These are phyloP conservation scores for Lepidurus arcticus DNA, from an alignment of 1,140 invertebrate genomes.

Conservation along the genomic window DNA sequence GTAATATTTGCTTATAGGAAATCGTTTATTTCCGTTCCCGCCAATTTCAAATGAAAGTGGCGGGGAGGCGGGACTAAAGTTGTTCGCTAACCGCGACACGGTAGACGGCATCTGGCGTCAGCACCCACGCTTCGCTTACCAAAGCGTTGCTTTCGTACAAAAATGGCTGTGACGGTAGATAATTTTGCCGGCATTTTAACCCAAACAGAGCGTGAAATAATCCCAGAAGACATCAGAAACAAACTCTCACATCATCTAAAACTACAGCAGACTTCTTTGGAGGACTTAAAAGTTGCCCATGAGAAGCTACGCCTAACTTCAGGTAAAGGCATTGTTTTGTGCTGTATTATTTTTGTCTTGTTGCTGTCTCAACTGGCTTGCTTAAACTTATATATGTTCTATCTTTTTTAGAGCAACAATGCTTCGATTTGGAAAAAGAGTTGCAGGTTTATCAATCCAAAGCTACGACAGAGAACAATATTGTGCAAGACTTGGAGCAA, in stretches of 20 bases:
- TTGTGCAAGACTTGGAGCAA: slow-evolving; percentile 31
- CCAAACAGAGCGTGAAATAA: background rate
- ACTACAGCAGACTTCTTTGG: background rate
- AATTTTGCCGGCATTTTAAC: slow-evolving; percentile 1
- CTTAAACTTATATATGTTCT: background rate
- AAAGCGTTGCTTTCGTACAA: background rate
- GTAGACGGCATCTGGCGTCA: background rate
- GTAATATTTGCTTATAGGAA: too few relatives aligned
- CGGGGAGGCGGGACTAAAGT: too few relatives aligned
- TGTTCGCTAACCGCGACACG: too few relatives aligned
- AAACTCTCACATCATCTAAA: background rate
- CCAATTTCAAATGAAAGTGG: too few relatives aligned
- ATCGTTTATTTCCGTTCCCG: too few relatives aligned
- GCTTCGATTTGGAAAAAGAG: slow-evolving; percentile 45
- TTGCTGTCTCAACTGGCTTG: background rate
- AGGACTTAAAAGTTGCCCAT: background rate
- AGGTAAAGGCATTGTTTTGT: background rate
- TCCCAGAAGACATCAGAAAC: background rate
- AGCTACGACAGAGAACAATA: slow-evolving; percentile 39
- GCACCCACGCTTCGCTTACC: background rate
- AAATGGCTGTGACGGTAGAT: background rate
- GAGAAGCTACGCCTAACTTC: background rate
- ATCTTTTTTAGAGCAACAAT: slow-evolving; percentile 43
- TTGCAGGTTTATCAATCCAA: slow-evolving; percentile 40
- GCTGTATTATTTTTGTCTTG: background rate